Percentiles rank a stretch among this genome's conserved stretches.
These are phyloP conservation scores for Orientallactaga sibirica DNA, from an alignment of 2,797 vertebrate species.

Conservation along the genomic window DNA sequence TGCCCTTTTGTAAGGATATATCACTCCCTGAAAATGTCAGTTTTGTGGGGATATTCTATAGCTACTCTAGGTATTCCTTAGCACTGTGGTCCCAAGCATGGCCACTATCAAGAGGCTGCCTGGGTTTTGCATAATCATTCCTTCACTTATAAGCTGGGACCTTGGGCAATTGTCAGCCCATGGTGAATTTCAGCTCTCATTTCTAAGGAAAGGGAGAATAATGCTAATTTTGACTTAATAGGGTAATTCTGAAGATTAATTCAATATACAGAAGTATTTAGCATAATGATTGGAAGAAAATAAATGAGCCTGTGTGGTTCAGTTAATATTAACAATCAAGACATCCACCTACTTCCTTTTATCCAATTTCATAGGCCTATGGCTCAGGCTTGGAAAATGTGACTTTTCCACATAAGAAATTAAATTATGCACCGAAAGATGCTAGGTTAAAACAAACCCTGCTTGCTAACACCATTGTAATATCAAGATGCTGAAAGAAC, in stretches of 20 bases:
- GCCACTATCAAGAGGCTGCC: not conserved
- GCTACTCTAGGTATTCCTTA: not conserved
- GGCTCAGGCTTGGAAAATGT: not conserved
- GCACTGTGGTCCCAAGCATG: not conserved
- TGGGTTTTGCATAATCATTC: slow-evolving; percentile 9
- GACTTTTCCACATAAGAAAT: not conserved
- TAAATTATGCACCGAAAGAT: slow-evolving; percentile 1
- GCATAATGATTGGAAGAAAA: not conserved
- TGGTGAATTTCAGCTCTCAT: not conserved
- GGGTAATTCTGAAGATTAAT: slow-evolving; percentile 9
- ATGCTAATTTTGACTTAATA: not conserved
- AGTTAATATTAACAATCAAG: not conserved
- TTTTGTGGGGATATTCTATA: not conserved
- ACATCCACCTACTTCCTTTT: not conserved
- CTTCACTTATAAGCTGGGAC: not conserved
- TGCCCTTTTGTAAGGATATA: not conserved
- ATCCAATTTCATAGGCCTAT: not conserved
- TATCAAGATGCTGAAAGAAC: not conserved
- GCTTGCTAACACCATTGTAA: slow-evolving; percentile 33
- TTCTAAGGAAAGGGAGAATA: not conserved
- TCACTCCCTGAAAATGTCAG: not conserved
- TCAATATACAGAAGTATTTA: not conserved
- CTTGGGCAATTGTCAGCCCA: not conserved
- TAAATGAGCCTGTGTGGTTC: not conserved
- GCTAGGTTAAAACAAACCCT: not conserved